These are phyloP conservation scores for Theocolax elegans DNA, from an alignment of 1,140 invertebrate genomes.

Conservation along the genomic window DNA sequence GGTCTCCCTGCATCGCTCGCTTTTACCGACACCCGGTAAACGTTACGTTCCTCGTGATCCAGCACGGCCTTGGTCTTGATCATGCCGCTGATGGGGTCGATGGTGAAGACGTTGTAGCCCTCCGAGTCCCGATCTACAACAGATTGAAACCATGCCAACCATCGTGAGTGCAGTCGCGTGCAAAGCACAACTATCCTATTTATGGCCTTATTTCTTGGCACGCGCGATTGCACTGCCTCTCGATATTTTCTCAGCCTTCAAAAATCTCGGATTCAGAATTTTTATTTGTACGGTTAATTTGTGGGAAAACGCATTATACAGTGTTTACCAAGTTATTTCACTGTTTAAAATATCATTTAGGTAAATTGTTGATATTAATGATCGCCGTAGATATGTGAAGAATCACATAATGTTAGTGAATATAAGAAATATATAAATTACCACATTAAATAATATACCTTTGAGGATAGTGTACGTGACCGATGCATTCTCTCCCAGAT, in stretches of 20 bases:
- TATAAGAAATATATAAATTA: background rate
- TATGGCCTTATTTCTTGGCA: background rate
- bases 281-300: too few species aligned
- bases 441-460: constrained; percentile 65
- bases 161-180: background rate
- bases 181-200: background rate
- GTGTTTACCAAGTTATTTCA: too few species aligned
- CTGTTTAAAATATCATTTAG: too few species aligned
- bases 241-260: too few species aligned
- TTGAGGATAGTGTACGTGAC: constrained; percentile 88
- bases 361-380: too few species aligned
- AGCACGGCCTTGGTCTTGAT: constrained; percentile 88
- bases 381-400: too few species aligned
- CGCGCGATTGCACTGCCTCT: background rate
- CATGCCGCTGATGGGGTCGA: constrained; percentile 86
- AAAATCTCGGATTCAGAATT: too few species aligned
- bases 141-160: constrained; percentile 13
- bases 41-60: constrained; percentile 89
- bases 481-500: constrained; percentile 88
- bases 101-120: constrained; percentile 84
- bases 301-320: too few species aligned
- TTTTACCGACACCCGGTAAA: constrained; percentile 86
- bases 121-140: constrained; percentile 78
- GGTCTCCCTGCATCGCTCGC: constrained; percentile 89
- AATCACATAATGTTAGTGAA: too few species aligned